Evolutionary conservation across 1,140 invertebrate genomes (phyloP).

Genomic region (Eurosta solidaginis): DNA sequence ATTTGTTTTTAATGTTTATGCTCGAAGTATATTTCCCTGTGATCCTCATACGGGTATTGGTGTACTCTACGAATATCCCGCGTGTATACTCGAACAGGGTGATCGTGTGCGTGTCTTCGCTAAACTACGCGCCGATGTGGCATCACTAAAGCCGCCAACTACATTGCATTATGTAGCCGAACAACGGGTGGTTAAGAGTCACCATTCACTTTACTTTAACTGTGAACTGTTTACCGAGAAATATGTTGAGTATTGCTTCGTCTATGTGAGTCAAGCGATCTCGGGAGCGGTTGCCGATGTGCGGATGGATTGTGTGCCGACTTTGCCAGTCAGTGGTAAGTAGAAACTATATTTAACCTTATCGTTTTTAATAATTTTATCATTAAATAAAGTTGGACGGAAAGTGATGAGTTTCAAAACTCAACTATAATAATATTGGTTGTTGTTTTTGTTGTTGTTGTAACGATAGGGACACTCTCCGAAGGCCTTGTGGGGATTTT

Average conservation of each 20-base stretch:
- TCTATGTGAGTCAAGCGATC: slow-evolving; percentile 80
- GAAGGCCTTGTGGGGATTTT: too few relatives aligned
- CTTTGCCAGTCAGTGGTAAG: slow-evolving; percentile 75
- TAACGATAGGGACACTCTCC: too few relatives aligned
- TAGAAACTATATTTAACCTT: slow-evolving; percentile 29
- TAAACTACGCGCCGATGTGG: slow-evolving; percentile 68
- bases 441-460: too few relatives aligned
- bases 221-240: slow-evolving; percentile 81
- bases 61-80: slow-evolving; percentile 80
- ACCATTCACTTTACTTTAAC: slow-evolving; percentile 75
- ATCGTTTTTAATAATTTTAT: too few relatives aligned
- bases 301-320: slow-evolving; percentile 78
- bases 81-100: slow-evolving; percentile 73
- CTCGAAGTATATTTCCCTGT: slow-evolving; percentile 78
- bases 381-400: too few relatives aligned
- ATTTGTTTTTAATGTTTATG: slow-evolving; percentile 81
- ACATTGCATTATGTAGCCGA: slow-evolving; percentile 70
- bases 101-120: slow-evolving; percentile 78
- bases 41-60: slow-evolving; percentile 70
- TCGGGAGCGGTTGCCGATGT: slow-evolving; percentile 81
- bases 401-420: too few relatives aligned
- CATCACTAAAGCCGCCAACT: slow-evolving; percentile 67
- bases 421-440: too few relatives aligned
- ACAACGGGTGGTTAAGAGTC: slow-evolving; percentile 65
- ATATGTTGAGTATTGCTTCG: slow-evolving; percentile 84